phyloP scores from a whole-genome alignment of 2,113 vertebrate species.

The Peucedramus taeniatus region DNA sequence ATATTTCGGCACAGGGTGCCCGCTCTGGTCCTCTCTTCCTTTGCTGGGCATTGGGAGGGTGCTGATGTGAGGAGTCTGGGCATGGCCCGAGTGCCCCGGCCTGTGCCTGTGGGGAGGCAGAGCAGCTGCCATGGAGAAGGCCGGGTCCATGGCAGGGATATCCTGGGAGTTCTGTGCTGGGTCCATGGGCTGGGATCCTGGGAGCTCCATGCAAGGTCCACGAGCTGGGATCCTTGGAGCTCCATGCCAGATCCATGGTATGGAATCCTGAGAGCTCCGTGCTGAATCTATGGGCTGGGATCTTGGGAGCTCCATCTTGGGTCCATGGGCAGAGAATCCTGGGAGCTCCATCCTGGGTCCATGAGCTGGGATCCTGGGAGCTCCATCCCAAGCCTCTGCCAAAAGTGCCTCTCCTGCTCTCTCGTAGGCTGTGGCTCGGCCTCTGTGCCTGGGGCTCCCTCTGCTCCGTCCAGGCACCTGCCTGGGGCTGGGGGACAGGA shows the following conservation, averaged over 20 bases:
- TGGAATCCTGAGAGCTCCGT: background rate
- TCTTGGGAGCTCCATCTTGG: background rate
- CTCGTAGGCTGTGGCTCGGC: accelerated
- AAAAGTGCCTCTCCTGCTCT: background rate
- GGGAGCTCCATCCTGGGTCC: background rate
- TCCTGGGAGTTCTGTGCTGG: background rate
- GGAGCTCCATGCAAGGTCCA: background rate
- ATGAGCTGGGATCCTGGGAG: background rate
- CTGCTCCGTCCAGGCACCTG: background rate
- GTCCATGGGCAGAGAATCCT: background rate
- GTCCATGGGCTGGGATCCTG: background rate
- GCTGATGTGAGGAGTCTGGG: background rate
- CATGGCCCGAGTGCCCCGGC: accelerated
- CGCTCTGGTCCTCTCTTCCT: background rate
- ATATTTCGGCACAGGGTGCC: background rate
- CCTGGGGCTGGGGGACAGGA: background rate
- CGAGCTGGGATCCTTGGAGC: background rate
- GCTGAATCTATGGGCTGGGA: background rate
- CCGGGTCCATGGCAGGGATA: background rate
- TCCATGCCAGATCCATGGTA: background rate
- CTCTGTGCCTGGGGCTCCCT: background rate
- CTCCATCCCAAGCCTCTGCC: background rate
- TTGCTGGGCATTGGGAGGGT: background rate
- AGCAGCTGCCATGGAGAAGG: background rate
- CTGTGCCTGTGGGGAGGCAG: background rate